Percentiles rank a stretch among this genome's conserved stretches.
Evolutionary conservation across 2,113 vertebrate genomes (phyloP).

Genomic region (Pungitius pungitius): DNA sequence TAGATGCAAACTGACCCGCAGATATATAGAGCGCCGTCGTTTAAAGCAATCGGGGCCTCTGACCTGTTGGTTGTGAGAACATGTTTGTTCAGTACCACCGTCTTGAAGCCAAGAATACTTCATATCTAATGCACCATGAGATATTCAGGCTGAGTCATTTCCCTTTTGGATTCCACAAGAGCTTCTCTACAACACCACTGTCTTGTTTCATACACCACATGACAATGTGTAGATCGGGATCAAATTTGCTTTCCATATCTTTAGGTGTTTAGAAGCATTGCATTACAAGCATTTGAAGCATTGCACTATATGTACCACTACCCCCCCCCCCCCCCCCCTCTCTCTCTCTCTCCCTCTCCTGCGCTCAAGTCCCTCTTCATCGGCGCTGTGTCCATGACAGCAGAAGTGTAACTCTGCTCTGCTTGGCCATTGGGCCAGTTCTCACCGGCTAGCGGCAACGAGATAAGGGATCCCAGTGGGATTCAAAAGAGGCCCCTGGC

Average conservation of each 20-base stretch:
- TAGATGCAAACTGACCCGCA: not conserved
- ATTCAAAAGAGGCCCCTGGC: slow-evolving; percentile 43
- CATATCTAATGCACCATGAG: not conserved
- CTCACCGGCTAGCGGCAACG: slow-evolving; percentile 29
- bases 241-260: not conserved
- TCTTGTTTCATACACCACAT: too few relatives aligned
- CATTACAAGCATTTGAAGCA: too few relatives aligned
- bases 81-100: not conserved
- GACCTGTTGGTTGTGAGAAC: not conserved
- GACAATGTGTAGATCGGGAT: not conserved
- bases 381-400: slow-evolving; percentile 22
- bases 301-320: slow-evolving; percentile 1
- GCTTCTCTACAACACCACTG: not conserved
- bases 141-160: not conserved
- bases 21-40: not conserved
- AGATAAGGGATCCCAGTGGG: slow-evolving; percentile 56
- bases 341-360: not conserved
- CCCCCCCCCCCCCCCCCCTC: not conserved
- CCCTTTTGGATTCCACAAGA: not conserved
- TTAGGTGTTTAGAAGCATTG: too few relatives aligned
- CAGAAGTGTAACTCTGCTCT: slow-evolving; percentile 20
- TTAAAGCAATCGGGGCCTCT: not conserved
- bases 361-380: slow-evolving; percentile 5
- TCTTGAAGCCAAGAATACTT: not conserved
- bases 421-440: slow-evolving; percentile 47